Percentiles rank a stretch among this genome's conserved stretches.
Evolutionary conservation across 2,888 invertebrate genomes (phyloP).

Genomic region (Oxycera nigricornis): DNA sequence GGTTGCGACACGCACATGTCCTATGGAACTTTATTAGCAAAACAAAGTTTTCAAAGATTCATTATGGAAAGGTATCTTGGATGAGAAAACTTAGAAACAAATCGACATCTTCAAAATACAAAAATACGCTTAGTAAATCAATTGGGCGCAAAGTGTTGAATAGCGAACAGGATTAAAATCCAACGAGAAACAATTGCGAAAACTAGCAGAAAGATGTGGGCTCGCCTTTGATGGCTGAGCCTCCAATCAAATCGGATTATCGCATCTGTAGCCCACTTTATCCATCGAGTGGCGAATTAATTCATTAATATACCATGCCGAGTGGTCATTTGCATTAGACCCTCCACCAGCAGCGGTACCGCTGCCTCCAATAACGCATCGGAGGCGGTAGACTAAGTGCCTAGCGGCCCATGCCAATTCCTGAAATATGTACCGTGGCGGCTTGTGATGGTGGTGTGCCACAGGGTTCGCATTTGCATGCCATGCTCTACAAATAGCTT

Average conservation of each 20-base stretch:
- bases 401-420: not conserved
- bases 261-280: not conserved
- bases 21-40: too few species aligned
- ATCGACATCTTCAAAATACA: too few species aligned
- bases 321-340: slow-evolving; percentile 38
- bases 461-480: slow-evolving; percentile 18
- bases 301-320: slow-evolving; percentile 38
- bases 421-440: not conserved
- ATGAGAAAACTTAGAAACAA: too few species aligned
- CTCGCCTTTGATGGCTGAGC: too few species aligned
- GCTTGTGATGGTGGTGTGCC: slow-evolving; percentile 1
- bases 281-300: slow-evolving; percentile 31
- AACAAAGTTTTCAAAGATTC: too few species aligned
- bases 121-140: too few species aligned
- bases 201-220: too few species aligned
- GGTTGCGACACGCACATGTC: too few species aligned
- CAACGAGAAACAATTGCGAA: too few species aligned
- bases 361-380: not conserved
- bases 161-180: too few species aligned
- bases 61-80: too few species aligned
- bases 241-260: not conserved
- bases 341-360: not conserved
- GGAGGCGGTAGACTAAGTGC: not conserved
- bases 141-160: too few species aligned
- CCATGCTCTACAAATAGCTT: slow-evolving; percentile 36